These are phyloP conservation scores for Ciconia maguari DNA, from an alignment of 2,113 vertebrate genomes.

Conservation along the genomic window DNA sequence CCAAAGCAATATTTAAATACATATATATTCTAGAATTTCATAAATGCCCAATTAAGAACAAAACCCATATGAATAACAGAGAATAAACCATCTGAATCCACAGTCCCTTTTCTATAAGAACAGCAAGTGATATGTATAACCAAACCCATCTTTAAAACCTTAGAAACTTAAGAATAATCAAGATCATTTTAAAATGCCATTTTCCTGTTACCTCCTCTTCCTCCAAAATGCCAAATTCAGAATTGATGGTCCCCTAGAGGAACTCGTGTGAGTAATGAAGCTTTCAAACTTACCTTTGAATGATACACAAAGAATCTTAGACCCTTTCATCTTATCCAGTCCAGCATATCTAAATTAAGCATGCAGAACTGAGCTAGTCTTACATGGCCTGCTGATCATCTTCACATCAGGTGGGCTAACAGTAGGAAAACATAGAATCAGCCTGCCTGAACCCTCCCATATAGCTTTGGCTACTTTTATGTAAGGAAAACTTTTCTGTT, in stretches of 20 bases:
- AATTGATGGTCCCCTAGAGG: neutral
- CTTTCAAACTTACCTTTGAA: neutral
- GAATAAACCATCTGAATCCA: neutral
- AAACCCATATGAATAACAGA: neutral
- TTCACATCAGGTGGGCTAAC: neutral
- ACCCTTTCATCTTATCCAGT: neutral
- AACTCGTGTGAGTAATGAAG: slow-evolving; percentile 3
- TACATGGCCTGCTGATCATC: neutral
- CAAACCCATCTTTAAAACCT: neutral
- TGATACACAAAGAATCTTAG: neutral
- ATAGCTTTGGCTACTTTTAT: neutral
- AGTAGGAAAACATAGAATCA: neutral
- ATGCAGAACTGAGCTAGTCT: neutral
- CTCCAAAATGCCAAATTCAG: neutral
- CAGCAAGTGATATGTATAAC: neutral
- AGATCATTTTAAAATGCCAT: neutral
- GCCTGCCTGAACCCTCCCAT: neutral
- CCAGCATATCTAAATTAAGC: neutral
- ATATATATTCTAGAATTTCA: neutral
- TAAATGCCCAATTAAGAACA: neutral
- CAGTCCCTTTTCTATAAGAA: neutral
- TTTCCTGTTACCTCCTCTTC: neutral
- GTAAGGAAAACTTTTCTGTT: too few species aligned
- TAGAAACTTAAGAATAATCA: neutral
- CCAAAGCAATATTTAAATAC: neutral